Percentiles rank a stretch among this genome's conserved stretches.
Conservation (phyloP, 2,888 invertebrate species). For the Pachycephus smyrnensis region DNA sequence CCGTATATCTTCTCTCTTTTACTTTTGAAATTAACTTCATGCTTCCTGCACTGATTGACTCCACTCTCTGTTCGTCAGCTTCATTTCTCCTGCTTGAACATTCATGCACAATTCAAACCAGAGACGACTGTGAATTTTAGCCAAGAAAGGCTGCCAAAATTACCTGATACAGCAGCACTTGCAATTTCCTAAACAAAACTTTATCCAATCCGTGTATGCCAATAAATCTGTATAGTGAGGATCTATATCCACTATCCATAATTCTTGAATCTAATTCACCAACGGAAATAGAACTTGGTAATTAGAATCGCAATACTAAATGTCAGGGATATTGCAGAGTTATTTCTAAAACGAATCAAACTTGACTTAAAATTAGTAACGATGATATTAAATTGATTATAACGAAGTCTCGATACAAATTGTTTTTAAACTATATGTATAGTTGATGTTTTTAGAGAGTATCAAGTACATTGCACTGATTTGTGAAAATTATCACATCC, state of each 20-base stretch:
- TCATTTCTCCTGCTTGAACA: background rate
- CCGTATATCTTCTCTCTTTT: conserved; percentile 31
- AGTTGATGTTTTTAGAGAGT: background rate
- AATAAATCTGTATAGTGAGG: conserved; percentile 43
- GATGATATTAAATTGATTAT: background rate
- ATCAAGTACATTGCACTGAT: conserved; percentile 17
- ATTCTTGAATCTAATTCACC: conserved; percentile 24
- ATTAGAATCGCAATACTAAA: background rate
- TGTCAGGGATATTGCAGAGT: background rate
- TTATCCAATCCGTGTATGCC: conserved; percentile 42
- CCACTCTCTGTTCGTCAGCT: background rate
- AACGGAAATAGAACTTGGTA: background rate
- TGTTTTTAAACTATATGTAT: background rate
- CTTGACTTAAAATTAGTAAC: background rate
- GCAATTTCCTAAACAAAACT: conserved; percentile 33
- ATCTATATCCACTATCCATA: conserved; percentile 43
- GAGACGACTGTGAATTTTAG: background rate
- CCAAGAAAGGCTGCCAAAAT: background rate
- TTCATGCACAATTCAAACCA: background rate
- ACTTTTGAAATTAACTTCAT: background rate
- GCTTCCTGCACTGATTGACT: background rate
- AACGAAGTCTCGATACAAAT: background rate
- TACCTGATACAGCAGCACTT: conserved; percentile 1
- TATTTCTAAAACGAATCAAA: background rate
- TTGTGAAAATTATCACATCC: conserved; percentile 34